Evolutionary conservation across 2,888 invertebrate genomes (phyloP).

Genomic region (Cynaeus angustus): DNA sequence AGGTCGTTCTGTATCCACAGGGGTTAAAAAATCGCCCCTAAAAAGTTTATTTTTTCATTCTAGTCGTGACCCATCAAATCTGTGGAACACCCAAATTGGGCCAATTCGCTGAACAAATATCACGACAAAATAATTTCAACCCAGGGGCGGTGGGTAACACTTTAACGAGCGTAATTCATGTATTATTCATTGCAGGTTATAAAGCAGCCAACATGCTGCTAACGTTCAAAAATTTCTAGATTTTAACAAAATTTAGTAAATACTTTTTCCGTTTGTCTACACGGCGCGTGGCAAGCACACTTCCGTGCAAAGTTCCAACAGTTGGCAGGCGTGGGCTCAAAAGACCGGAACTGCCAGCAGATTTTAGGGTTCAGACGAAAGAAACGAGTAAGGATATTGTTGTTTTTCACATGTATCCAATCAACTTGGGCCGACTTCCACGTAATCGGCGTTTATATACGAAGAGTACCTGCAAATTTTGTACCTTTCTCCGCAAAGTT

Average conservation of each 20-base stretch:
- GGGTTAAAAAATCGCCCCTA: not conserved
- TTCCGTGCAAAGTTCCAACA: constrained; percentile 69
- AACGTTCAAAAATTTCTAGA: too few species aligned
- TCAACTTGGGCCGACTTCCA: constrained; percentile 11
- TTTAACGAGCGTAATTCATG: not conserved
- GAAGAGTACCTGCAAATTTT: constrained; percentile 10
- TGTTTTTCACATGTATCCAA: constrained; percentile 31
- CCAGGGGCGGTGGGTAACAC: not conserved
- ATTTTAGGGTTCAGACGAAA: constrained; percentile 48
- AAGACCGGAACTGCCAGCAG: constrained; percentile 67
- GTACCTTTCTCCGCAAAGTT: constrained; percentile 19
- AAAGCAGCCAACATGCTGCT: not conserved
- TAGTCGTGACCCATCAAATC: too few species aligned
- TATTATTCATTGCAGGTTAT: not conserved
- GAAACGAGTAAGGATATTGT: constrained; percentile 17
- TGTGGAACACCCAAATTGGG: not conserved
- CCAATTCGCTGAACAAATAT: not conserved
- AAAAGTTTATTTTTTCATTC: too few species aligned
- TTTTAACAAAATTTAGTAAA: too few species aligned
- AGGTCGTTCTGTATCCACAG: not conserved
- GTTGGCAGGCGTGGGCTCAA: constrained; percentile 65
- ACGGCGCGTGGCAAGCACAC: constrained; percentile 67
- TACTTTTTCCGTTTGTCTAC: constrained; percentile 17
- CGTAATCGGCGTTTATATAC: constrained; percentile 17
- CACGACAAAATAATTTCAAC: not conserved